These are phyloP conservation scores for Cotesia congregata DNA, from an alignment of 2,888 invertebrate species.

Conservation along the genomic window DNA sequence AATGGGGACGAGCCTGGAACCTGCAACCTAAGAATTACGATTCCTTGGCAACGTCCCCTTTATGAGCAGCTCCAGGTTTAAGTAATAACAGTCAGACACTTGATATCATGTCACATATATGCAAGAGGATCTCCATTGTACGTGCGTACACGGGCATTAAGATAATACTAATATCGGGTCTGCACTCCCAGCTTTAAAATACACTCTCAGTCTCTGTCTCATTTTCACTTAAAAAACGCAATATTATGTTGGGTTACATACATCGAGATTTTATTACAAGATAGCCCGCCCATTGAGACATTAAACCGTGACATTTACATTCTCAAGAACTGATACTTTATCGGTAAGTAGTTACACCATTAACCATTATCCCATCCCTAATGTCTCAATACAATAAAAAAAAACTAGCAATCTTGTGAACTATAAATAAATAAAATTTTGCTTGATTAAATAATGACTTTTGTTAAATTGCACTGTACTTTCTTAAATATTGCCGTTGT, in stretches of 20 bases:
- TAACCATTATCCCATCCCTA: neutral
- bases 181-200: neutral
- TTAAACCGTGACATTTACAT: neutral
- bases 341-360: neutral
- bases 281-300: neutral
- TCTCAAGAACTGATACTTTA: neutral
- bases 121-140: neutral
- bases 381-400: neutral
- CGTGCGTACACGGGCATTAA: neutral
- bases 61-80: slow-evolving; percentile 10
- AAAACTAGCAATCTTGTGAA: too few relatives aligned
- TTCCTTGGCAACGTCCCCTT: slow-evolving; percentile 42
- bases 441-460: too few relatives aligned
- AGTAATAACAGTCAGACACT: slow-evolving; percentile 19
- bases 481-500: too few relatives aligned
- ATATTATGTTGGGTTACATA: too few relatives aligned
- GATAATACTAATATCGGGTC: neutral
- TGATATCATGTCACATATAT: neutral
- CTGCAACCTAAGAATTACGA: slow-evolving; percentile 61
- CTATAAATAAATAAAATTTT: too few relatives aligned
- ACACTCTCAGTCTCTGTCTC: neutral
- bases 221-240: neutral
- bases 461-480: too few relatives aligned
- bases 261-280: neutral
- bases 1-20: slow-evolving; percentile 38